A percentile compares a stretch with the other conserved stretches of the same genome.
phyloP scores from a whole-genome alignment of 37 sponge, comb jelly and placozoan species.

The Dysidea cf. avara region DNA sequence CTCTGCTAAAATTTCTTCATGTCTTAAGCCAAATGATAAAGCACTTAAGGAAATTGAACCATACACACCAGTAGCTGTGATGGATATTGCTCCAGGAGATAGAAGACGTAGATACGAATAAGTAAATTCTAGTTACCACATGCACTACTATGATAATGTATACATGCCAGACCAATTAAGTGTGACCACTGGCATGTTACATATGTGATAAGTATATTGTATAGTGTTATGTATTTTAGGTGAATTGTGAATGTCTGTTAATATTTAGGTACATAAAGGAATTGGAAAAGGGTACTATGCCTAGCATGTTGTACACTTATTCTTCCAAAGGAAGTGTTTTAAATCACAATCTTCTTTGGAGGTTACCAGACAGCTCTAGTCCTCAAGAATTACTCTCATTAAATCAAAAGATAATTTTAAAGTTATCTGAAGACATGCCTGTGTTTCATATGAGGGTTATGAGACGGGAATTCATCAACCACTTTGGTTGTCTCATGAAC shows the following conservation, averaged over 20 bases:
- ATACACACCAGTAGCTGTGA: background rate
- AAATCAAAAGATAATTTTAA: conserved; percentile 7
- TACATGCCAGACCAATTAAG: too few relatives aligned
- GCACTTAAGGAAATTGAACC: conserved; percentile 4
- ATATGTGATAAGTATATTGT: too few relatives aligned
- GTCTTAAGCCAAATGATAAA: background rate
- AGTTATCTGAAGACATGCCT: conserved; percentile 14
- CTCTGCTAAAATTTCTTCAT: too few relatives aligned
- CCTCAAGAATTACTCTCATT: conserved; percentile 1
- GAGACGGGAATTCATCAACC: conserved; percentile 27
- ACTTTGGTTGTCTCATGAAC: background rate
- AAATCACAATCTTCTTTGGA: conserved; percentile 11
- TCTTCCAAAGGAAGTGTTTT: conserved; percentile 11
- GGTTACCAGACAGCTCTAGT: conserved; percentile 5
- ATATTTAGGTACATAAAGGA: conserved; percentile 23
- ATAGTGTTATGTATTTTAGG: conserved; percentile 1
- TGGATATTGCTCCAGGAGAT: background rate
- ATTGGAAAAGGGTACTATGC: conserved; percentile 4
- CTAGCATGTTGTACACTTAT: conserved; percentile 13
- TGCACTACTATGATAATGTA: too few relatives aligned
- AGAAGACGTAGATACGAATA: conserved; percentile 4
- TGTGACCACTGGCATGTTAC: too few relatives aligned
- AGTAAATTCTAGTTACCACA: too few relatives aligned
- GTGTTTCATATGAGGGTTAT: conserved; percentile 25
- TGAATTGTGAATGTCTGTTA: conserved; percentile 1